phyloP scores from a whole-genome alignment of 2,797 vertebrate genomes.

The Tapirus indicus region DNA sequence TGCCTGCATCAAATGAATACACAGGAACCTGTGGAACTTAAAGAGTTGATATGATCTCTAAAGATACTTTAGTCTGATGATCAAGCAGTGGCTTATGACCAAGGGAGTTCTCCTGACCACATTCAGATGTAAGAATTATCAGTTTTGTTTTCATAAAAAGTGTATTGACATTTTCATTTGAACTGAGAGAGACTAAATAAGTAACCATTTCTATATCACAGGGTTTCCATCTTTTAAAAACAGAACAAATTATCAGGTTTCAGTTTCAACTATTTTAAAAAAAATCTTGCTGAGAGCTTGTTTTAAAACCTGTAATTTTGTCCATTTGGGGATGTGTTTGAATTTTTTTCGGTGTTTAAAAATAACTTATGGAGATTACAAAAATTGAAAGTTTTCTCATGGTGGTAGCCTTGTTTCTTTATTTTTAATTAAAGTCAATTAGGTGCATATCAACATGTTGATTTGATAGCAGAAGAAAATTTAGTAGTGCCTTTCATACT shows the following conservation, averaged over 20 bases:
- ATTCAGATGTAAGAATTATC: neutral
- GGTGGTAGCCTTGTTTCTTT: conserved; percentile 34
- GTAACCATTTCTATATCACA: neutral
- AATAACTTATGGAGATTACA: conserved; percentile 13
- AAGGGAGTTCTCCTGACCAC: neutral
- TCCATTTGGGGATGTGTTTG: neutral
- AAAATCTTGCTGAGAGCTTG: neutral
- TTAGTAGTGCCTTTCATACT: conserved; percentile 54
- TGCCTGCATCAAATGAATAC: neutral
- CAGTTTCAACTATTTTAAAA: conserved; percentile 2
- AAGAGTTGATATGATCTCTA: neutral
- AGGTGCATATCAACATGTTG: conserved; percentile 45
- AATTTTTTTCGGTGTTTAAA: conserved; percentile 6
- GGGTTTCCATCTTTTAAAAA: conserved; percentile 8
- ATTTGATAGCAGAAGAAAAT: conserved; percentile 66
- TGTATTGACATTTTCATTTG: conserved; percentile 8
- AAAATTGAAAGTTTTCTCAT: conserved; percentile 33
- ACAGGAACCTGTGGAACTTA: neutral
- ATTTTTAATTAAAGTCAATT: conserved; percentile 71
- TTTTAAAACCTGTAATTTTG: conserved; percentile 51
- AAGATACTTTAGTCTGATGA: neutral
- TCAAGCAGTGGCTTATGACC: neutral
- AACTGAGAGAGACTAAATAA: neutral
- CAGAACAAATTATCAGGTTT: conserved; percentile 47
- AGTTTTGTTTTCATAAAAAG: neutral